Conservation (phyloP, 2,888 invertebrate genomes). For the Cryptophagus acutangulus region DNA sequence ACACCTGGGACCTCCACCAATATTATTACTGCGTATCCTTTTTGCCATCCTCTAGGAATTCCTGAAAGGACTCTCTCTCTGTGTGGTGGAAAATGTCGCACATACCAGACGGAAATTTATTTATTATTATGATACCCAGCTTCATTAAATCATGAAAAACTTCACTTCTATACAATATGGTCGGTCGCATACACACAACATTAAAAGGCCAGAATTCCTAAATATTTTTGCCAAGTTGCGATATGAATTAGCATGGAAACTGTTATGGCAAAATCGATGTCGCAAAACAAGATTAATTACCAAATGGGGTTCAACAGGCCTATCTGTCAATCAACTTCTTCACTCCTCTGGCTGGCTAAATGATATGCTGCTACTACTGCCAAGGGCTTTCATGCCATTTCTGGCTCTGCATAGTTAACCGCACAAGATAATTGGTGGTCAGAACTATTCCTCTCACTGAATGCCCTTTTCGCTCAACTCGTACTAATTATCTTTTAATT, state of each 20-base stretch:
- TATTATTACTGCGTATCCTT: constrained; percentile 12
- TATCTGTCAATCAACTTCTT: constrained; percentile 46
- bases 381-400: not conserved
- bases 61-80: constrained; percentile 20
- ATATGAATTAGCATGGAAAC: constrained; percentile 11
- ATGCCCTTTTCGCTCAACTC: constrained; percentile 1
- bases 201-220: too few relatives aligned
- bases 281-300: constrained; percentile 16
- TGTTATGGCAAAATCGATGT: constrained; percentile 12
- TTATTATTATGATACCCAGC: not conserved
- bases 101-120: constrained; percentile 17
- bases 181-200: too few relatives aligned
- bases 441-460: constrained; percentile 5
- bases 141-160: constrained; percentile 9
- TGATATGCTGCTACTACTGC: not conserved
- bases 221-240: too few relatives aligned
- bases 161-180: too few relatives aligned
- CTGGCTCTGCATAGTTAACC: not conserved
- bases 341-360: not conserved
- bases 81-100: constrained; percentile 8
- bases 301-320: constrained; percentile 47
- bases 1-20: constrained; percentile 38
- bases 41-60: constrained; percentile 26
- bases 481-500: constrained; percentile 7
- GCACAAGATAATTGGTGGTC: constrained; percentile 9